Evolutionary conservation across 2,113 vertebrate species (phyloP).

Genomic region (Platycercus adscitus): DNA sequence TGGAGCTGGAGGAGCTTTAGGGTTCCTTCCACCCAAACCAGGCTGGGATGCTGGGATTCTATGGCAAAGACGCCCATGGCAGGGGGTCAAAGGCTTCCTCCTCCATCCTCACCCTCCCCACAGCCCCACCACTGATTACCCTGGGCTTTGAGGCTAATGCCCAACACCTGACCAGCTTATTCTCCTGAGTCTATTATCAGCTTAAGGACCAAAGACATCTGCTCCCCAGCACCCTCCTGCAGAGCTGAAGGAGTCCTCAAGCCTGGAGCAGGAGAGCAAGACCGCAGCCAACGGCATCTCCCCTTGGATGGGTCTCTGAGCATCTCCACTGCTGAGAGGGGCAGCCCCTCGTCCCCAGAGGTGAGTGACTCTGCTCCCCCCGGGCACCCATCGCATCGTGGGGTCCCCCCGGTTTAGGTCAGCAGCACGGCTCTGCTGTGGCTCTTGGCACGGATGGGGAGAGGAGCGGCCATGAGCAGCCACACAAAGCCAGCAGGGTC

Average conservation of each 20-base stretch:
- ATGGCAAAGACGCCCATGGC: background rate
- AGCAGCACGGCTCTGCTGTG: fast-evolving
- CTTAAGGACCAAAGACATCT: slow-evolving; percentile 63
- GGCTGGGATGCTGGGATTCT: background rate
- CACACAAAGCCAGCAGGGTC: background rate
- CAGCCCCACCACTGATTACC: background rate
- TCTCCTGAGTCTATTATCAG: slow-evolving; percentile 63
- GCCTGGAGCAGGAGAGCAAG: background rate
- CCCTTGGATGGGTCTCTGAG: slow-evolving; percentile 6
- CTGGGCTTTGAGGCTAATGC: slow-evolving; percentile 42
- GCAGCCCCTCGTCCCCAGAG: background rate
- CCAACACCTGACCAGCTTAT: slow-evolving; percentile 63
- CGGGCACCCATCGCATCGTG: fast-evolving
- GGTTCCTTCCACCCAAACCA: background rate
- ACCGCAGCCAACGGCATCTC: background rate
- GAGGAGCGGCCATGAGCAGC: background rate
- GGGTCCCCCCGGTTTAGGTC: fast-evolving
- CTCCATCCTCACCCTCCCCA: background rate
- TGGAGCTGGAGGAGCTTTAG: background rate
- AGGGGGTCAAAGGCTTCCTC: background rate
- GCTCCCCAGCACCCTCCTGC: background rate
- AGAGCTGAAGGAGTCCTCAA: background rate
- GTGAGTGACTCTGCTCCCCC: background rate
- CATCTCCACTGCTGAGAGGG: background rate
- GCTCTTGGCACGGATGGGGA: fast-evolving